These are phyloP conservation scores for Crenuchus spilurus DNA, from an alignment of 2,797 vertebrate species.

Conservation along the genomic window DNA sequence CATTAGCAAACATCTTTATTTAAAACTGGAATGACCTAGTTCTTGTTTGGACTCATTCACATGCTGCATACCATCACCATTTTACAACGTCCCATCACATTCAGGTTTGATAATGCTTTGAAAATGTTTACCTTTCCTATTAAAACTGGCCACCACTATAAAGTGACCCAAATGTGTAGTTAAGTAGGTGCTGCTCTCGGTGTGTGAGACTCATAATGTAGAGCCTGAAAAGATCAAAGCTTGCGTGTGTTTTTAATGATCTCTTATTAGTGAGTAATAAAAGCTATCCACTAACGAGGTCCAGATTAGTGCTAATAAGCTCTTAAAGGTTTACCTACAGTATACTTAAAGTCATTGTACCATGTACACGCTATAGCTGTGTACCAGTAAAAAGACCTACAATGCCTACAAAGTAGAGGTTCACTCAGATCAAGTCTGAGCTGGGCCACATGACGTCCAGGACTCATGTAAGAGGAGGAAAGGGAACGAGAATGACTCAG, in stretches of 20 bases:
- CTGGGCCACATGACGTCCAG: neutral
- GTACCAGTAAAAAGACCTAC: neutral
- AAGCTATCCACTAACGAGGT: conserved; percentile 10
- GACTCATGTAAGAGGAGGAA: neutral
- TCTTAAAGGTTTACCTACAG: neutral
- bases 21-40: no score
- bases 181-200: neutral
- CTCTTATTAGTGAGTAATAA: neutral
- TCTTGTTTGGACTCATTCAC: neutral
- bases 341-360: neutral
- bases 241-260: conserved; percentile 4
- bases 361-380: neutral
- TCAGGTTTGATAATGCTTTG: neutral
- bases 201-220: neutral
- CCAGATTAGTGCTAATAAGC: neutral
- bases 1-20: no score
- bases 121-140: neutral
- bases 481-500: neutral
- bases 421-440: neutral
- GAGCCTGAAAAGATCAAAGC: conserved; percentile 17
- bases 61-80: neutral
- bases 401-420: neutral
- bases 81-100: neutral
- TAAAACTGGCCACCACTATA: neutral
- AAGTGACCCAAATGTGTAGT: neutral